These are phyloP conservation scores for Phylloscopus trochiloides DNA, from an alignment of 2,113 vertebrate genomes.

Conservation along the genomic window DNA sequence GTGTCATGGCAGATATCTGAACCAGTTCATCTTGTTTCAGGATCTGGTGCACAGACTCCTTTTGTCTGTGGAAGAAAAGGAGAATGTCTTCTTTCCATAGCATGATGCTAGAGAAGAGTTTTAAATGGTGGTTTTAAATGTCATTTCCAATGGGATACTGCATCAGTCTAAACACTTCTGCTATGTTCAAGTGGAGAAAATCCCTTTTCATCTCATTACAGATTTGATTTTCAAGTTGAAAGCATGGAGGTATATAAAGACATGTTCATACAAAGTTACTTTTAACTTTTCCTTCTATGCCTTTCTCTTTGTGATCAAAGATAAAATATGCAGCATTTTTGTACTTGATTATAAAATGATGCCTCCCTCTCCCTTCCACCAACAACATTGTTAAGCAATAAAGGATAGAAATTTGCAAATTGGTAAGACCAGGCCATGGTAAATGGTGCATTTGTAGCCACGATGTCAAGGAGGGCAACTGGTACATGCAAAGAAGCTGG, in stretches of 20 bases:
- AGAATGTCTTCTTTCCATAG: not conserved
- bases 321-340: slow-evolving; percentile 10
- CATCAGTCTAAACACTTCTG: not conserved
- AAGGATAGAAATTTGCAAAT: slow-evolving; percentile 37
- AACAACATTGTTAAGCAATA: slow-evolving; percentile 12
- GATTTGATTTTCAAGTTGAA: slow-evolving; percentile 49
- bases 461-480: not conserved
- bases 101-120: not conserved
- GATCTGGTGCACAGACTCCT: not conserved
- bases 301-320: slow-evolving; percentile 46
- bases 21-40: not conserved
- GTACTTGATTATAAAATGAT: slow-evolving; percentile 3
- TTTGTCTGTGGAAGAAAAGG: not conserved
- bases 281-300: slow-evolving; percentile 31
- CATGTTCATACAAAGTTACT: slow-evolving; percentile 13
- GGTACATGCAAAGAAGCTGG: not conserved
- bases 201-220: slow-evolving; percentile 35
- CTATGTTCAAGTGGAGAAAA: not conserved
- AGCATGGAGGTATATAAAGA: slow-evolving; percentile 16
- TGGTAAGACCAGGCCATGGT: not conserved
- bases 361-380: not conserved
- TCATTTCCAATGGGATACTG: not conserved
- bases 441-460: not conserved
- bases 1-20: not conserved
- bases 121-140: not conserved